Evolutionary conservation across 2,113 vertebrate genomes (phyloP), one percentile per base, ranked within the genome.

Genomic region (Lichenostomus cassidix): DNA sequence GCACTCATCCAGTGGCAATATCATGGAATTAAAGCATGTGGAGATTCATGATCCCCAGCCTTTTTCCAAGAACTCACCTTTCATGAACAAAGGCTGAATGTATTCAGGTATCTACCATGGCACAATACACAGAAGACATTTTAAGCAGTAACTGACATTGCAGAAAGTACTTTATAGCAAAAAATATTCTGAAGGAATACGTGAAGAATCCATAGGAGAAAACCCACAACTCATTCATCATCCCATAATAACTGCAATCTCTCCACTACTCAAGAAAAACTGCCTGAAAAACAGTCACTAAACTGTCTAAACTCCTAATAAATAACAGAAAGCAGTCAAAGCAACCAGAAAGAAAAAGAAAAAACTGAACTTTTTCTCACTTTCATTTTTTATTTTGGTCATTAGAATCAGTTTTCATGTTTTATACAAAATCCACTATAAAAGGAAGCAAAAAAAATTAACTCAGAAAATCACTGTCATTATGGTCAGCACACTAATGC

Each of bases 361-460:
- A 81, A 71, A 85, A 10, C 9, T 10, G 23, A 79, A 46, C 24
- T 75, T 62, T 56, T 28, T 27, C 23, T 80, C 60, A 23, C n/a
- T 78, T 80, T 19, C 35, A 37, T 83, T 70, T 82, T 90, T 94
- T 64, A 63, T 82, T 94, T 82, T 50, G 19, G 53, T 55, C 15
- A 76, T 82, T 94, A 71, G 85, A 68, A 91, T 81, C 58, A 31
- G 62, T 87, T 91, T 90, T 89, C 50, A 52, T n/a, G 14, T 91
- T 84, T 27, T 76, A 83, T n/a, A 87, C 24, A 58, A 55, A 91
- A 90, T 50, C 75, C 29, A 87, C 24, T 65, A 85, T 18, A 60
- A 56, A 94, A 50, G 33, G 21, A 95, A 87, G 79, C 31, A 44
- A 78, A 92, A 92, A 91, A 76, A 69, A 59, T 65, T 89, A 87